Percentiles rank a stretch among this genome's conserved stretches.
phyloP scores from a whole-genome alignment of 2,113 vertebrate genomes.

The Lagopus muta region DNA sequence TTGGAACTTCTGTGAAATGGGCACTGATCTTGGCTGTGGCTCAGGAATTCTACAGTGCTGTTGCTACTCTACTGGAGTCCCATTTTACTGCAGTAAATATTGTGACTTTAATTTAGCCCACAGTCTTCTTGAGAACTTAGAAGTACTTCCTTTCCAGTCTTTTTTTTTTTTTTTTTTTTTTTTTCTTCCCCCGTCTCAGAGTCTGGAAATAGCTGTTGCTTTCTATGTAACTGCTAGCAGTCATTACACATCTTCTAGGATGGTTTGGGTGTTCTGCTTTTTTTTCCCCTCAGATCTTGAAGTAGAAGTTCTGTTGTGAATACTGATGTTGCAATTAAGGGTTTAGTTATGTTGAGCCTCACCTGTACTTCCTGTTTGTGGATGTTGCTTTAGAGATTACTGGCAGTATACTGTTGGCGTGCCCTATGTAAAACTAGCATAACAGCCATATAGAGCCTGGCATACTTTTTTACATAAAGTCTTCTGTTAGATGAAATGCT shows the following conservation, averaged over 20 bases:
- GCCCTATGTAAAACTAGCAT: accelerated
- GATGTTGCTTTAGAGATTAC: neutral
- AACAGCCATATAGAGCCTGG: neutral
- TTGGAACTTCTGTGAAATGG: conserved; percentile 48
- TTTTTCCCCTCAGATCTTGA: neutral
- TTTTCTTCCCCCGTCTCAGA: neutral
- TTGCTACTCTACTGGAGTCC: conserved; percentile 36
- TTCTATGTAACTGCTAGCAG: neutral
- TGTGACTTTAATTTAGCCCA: conserved; percentile 14
- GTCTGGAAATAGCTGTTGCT: neutral
- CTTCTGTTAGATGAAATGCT: neutral
- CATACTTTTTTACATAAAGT: neutral
- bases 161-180: neutral
- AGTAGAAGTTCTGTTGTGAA: neutral
- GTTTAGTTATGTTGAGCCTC: neutral
- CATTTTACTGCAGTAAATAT: conserved; percentile 17
- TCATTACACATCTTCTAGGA: neutral
- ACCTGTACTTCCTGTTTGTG: neutral
- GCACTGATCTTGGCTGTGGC: neutral
- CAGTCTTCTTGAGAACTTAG: conserved; percentile 29
- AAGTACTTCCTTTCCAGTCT: conserved; percentile 15
- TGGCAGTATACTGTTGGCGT: neutral
- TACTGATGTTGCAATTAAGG: neutral
- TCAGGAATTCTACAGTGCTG: conserved; percentile 44
- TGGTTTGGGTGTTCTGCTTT: neutral